Conservation (phyloP, 2,888 invertebrate genomes). For the Hylaea fasciaria region DNA sequence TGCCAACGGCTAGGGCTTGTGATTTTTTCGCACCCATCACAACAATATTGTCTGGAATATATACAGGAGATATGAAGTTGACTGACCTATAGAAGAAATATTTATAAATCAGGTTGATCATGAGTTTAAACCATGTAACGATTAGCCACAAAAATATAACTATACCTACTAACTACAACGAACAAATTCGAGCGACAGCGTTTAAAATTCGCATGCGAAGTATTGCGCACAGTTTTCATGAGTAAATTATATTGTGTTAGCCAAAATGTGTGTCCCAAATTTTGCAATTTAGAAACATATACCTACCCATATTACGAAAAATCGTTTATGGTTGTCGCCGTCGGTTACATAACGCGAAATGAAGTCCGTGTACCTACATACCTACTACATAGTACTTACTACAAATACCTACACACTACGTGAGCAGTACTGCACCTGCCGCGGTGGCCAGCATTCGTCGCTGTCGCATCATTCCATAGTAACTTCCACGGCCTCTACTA, state of each 20-base stretch:
- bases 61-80: too few relatives aligned
- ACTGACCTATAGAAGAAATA: too few relatives aligned
- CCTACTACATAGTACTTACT: too few relatives aligned
- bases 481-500: slow-evolving; percentile 7
- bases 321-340: slow-evolving; percentile 40
- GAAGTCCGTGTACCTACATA: slow-evolving; percentile 21
- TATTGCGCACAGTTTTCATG: slow-evolving; percentile 6
- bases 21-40: too few relatives aligned
- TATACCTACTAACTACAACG: too few relatives aligned
- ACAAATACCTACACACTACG: too few relatives aligned
- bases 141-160: too few relatives aligned
- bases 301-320: slow-evolving; percentile 47
- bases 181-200: neutral
- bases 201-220: slow-evolving; percentile 16
- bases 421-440: too few relatives aligned
- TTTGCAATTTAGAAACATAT: slow-evolving; percentile 44
- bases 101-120: too few relatives aligned
- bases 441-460: neutral
- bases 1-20: too few relatives aligned
- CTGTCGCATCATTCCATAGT: neutral
- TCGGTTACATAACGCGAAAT: slow-evolving; percentile 48
- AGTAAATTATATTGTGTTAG: slow-evolving; percentile 25
- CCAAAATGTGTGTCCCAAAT: slow-evolving; percentile 42
- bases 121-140: too few relatives aligned
- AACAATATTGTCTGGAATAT: too few relatives aligned